Evolutionary conservation across 2,888 invertebrate species (phyloP).

Genomic region (Lasioglossum zephyrum): DNA sequence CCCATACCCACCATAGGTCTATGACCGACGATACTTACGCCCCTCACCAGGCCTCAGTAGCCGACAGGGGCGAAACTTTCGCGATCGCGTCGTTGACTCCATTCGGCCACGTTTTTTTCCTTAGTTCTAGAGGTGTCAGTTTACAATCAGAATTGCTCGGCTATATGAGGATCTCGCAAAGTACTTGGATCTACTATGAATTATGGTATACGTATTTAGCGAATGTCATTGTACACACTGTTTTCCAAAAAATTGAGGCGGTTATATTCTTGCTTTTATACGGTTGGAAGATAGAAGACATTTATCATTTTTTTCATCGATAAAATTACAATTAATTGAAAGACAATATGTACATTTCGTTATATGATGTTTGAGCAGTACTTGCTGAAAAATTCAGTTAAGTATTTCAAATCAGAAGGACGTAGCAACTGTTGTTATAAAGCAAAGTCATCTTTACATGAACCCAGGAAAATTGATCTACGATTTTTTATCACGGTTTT

Average conservation of each 20-base stretch:
- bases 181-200: background rate
- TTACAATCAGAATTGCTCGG: background rate
- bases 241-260: background rate
- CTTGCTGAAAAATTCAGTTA: background rate
- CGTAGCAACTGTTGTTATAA: background rate
- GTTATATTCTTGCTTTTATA: background rate
- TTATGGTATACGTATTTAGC: background rate
- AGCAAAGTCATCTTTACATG: background rate
- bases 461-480: background rate
- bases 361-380: background rate
- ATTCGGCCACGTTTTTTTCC: background rate
- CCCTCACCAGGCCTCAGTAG: slow-evolving; percentile 81
- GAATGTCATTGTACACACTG: background rate
- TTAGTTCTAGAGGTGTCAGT: background rate
- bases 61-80: slow-evolving; percentile 2
- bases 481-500: background rate
- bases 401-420: no score
- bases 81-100: background rate
- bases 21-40: slow-evolving; percentile 86
- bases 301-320: background rate
- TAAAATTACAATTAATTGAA: background rate
- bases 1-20: slow-evolving; percentile 89
- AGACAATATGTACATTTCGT: no score
- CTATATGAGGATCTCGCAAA: background rate
- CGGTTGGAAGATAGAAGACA: background rate